Base-by-base conservation (phyloP, 2,888 invertebrate species). In the Steinernema scapterisci region DNA sequence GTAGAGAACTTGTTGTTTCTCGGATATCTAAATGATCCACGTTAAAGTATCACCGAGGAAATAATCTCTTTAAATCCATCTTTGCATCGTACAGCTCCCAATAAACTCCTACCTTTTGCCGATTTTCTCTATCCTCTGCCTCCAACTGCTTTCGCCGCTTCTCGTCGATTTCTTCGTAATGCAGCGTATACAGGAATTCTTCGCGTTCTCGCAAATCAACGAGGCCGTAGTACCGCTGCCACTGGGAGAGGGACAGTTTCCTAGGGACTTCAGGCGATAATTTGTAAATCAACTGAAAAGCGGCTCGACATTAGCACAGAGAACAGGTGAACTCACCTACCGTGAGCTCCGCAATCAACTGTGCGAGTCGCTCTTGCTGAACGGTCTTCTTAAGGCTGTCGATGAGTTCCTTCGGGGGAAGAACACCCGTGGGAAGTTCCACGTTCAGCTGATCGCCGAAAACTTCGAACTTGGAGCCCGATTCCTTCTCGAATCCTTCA, bases 21-120 rank as follows among this genome's bases (percentile, higher is more conserved):
- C 78, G 25, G 75, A 74, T 1, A 78, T 73, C 77, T 75, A 27
- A n/a, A n/a, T n/a, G n/a, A n/a, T n/a, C n/a, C n/a, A n/a, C n/a
- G n/a, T n/a, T n/a, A 7, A 13, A 44, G 45, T 44, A 9, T 44
- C 45, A 9, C 45, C 9, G 45, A 13, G 13, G 45, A n/a, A n/a
- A n/a, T n/a, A n/a, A n/a, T n/a, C 45, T 7, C 45, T 7, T 13
- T 9, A 9, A 45, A 45, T 7, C 9, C 45, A 13, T 45, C 45
- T 7, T 45, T 45, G 13, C 9, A 45, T 7, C 45, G 45, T 45
- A 45, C 45, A 9, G 45, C 13, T 13, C 7, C 45, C 13, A 13
- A n/a, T n/a, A n/a, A 45, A 13, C 16, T 5, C 48, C 13, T 3
- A 52, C 52, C 63, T 31, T 63, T 19, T 63, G 11, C 27, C 51